phyloP scores from a whole-genome alignment of 2,888 invertebrate species.

The Scaptomyza tumidula region DNA sequence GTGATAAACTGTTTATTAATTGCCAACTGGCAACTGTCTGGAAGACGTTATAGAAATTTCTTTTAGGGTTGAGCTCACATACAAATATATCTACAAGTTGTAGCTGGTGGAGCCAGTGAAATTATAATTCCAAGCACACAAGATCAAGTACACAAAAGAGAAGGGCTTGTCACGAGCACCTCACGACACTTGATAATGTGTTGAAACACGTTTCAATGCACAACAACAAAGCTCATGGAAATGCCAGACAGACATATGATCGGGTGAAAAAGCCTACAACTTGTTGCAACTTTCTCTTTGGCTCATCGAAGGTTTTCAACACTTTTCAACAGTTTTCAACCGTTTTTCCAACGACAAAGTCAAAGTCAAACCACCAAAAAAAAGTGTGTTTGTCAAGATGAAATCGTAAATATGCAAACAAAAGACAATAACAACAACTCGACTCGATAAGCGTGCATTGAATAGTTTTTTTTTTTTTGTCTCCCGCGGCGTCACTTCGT shows the following conservation, averaged over 20 bases:
- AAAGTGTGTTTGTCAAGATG: conserved; percentile 20
- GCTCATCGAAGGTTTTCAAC: conserved; percentile 25
- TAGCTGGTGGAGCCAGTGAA: conserved; percentile 44
- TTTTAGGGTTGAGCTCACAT: conserved; percentile 41
- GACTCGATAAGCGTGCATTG: conserved; percentile 28
- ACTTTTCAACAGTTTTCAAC: conserved; percentile 9
- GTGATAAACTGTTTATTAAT: conserved; percentile 62
- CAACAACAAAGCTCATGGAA: conserved; percentile 26
- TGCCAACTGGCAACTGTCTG: conserved; percentile 20
- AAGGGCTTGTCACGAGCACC: conserved; percentile 63
- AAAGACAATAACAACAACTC: conserved; percentile 19
- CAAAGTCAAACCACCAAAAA: conserved; percentile 54
- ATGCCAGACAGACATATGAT: conserved; percentile 30
- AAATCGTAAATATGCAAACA: conserved; percentile 46
- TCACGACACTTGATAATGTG: conserved; percentile 49
- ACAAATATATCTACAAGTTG: background rate
- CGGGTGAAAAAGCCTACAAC: conserved; percentile 29
- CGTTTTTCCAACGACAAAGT: conserved; percentile 42
- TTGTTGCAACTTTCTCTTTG: conserved; percentile 58
- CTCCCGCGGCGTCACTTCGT: conserved; percentile 24
- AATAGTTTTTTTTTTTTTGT: conserved; percentile 23
- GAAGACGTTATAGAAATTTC: conserved; percentile 58
- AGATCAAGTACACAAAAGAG: conserved; percentile 60
- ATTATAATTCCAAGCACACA: conserved; percentile 65
- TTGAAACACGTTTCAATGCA: conserved; percentile 45